phyloP scores from a whole-genome alignment of 2,888 invertebrate genomes.

The Meganola albula region DNA sequence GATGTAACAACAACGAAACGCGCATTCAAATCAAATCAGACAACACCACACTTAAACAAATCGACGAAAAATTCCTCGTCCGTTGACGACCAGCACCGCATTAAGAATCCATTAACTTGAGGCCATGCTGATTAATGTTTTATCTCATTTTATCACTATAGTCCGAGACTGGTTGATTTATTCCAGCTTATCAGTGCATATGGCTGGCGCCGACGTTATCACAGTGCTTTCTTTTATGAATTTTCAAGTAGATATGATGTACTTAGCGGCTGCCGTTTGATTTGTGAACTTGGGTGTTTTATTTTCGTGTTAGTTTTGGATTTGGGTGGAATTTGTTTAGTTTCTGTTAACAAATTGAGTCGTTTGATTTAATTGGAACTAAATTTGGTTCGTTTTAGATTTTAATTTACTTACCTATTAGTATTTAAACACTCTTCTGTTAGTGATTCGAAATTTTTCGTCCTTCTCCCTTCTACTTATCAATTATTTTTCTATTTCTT shows the following conservation, averaged over 20 bases:
- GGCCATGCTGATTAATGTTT: conserved; percentile 50
- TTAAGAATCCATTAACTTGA: conserved; percentile 56
- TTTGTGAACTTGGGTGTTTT: conserved; percentile 14
- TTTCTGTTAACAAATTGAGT: conserved; percentile 8
- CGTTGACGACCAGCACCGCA: conserved; percentile 36
- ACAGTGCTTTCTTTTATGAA: conserved; percentile 42
- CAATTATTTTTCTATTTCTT: too few species aligned
- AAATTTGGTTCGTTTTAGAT: too few species aligned
- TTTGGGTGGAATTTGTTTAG: conserved; percentile 8
- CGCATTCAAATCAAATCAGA: conserved; percentile 6
- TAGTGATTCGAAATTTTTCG: too few species aligned
- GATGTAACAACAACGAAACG: background rate
- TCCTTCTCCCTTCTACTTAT: too few species aligned
- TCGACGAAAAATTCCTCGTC: conserved; percentile 22
- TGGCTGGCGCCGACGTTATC: conserved; percentile 37
- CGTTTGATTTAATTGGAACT: conserved; percentile 2
- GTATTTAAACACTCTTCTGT: too few species aligned
- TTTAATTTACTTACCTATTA: too few species aligned
- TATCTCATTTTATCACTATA: conserved; percentile 45
- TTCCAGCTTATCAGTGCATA: conserved; percentile 36
- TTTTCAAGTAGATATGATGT: conserved; percentile 39
- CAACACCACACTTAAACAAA: conserved; percentile 10
- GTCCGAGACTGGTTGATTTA: conserved; percentile 42
- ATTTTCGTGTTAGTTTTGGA: conserved; percentile 1
- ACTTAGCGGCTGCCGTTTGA: conserved; percentile 42